These are phyloP conservation scores for Bradypodion ventrale DNA, from an alignment of 2,797 vertebrate genomes.

Conservation along the genomic window DNA sequence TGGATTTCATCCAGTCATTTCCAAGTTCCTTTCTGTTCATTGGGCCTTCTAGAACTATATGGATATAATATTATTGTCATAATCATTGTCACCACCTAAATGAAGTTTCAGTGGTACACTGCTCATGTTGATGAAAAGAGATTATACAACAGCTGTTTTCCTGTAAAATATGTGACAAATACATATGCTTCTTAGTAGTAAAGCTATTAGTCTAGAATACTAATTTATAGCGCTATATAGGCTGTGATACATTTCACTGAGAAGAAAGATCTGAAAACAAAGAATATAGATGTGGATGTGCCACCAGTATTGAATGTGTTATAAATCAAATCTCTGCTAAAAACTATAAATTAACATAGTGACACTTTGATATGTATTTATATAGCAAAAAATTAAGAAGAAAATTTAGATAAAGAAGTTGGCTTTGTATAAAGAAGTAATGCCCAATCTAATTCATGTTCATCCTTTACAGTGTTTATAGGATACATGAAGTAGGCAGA, in stretches of 20 bases:
- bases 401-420: background rate
- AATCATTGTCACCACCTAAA: background rate
- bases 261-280: background rate
- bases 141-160: background rate
- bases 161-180: background rate
- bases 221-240: no score
- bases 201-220: no score
- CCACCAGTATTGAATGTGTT: background rate
- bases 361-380: background rate
- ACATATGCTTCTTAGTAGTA: no score
- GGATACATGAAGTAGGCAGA: background rate
- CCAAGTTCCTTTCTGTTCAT: background rate
- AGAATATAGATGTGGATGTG: background rate
- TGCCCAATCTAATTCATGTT: background rate
- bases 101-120: background rate
- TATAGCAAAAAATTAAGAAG: background rate
- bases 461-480: background rate
- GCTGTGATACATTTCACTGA: background rate
- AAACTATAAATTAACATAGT: background rate
- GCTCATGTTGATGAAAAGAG: background rate
- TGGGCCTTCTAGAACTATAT: background rate
- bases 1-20: background rate
- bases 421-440: background rate
- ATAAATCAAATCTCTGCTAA: background rate
- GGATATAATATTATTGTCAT: background rate